phyloP scores from a whole-genome alignment of 2,113 vertebrate species.

The Perognathus longimembris region DNA sequence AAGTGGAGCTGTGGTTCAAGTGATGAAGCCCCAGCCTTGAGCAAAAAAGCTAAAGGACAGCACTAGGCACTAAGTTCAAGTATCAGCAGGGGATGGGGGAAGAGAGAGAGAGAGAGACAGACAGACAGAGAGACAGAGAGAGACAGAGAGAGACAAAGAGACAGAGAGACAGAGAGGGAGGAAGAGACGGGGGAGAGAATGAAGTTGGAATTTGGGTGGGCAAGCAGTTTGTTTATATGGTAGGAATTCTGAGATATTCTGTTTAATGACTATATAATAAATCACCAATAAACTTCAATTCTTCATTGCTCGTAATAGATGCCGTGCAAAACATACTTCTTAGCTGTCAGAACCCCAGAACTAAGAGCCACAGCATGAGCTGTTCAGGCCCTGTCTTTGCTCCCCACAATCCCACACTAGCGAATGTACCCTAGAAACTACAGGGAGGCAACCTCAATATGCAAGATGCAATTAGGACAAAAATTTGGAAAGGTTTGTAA shows the following conservation, averaged over 20 bases:
- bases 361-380: not conserved
- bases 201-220: not conserved
- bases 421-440: not conserved
- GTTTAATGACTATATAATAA: slow-evolving; percentile 21
- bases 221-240: not conserved
- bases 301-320: slow-evolving; percentile 54
- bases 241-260: slow-evolving; percentile 34
- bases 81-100: too few species aligned
- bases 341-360: not conserved
- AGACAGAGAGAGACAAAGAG: too few species aligned
- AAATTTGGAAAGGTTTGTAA: slow-evolving; percentile 35
- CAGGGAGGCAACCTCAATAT: not conserved
- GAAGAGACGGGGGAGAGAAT: not conserved
- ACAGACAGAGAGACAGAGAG: too few species aligned
- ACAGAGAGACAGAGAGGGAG: too few species aligned
- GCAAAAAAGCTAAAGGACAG: too few species aligned
- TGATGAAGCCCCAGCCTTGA: too few species aligned
- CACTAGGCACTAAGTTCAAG: too few species aligned
- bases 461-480: slow-evolving; percentile 10
- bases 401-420: not conserved
- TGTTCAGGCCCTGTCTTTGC: not conserved
- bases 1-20: too few species aligned
- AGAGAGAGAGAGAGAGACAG: too few species aligned
- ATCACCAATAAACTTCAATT: slow-evolving; percentile 42
- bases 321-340: not conserved